Evolutionary conservation across 2,113 vertebrate species (phyloP), one percentile per base, ranked within the genome.

Genomic region (Larimichthys crocea): DNA sequence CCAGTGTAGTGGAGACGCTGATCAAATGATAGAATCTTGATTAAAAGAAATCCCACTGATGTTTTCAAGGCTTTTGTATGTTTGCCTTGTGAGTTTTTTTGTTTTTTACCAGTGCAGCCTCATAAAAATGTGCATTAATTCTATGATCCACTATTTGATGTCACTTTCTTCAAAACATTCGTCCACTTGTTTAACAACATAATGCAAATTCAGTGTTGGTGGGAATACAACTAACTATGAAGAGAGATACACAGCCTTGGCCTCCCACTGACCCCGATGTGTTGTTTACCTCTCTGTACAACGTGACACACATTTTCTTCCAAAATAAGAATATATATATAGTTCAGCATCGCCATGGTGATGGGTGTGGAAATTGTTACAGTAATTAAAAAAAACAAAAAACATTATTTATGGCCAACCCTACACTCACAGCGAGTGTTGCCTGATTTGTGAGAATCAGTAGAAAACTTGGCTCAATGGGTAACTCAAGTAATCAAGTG

Each of bases 1-100:
- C 40, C 50, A 74, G n/a, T 57, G 14, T 15, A 22, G 50, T 10
- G 72, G 57, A 20, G 48, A 73, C 17, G 17, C 75, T 70, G 72
- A 80, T 88, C 62, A 73, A 52, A 70, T 71, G 70, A 56, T 17
- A 64, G 46, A 84, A 52, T 76, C 79, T 75, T 86, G 84, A 89
- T 92, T 79, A 83, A 80, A 88, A 80, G 56, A 88, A 83, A 72
- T 79, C 55, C 20, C 63, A 10, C 66, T 73, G 26, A 69, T 59
- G 48, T 31, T 86, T 88, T 79, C 73, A 86, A 82, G 85, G 72
- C 22, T 24, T 49, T 24, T 56, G 55, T 42, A 22, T n/a, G 31
- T 55, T 72, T 72, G 40, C 24, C 52, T 40, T 56, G 40, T 63
- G n/a, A n/a, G n/a, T n/a, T n/a, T n/a, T n/a, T n/a, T n/a, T n/a